These are phyloP conservation scores for Sisor rabdophorus DNA, from an alignment of 2,113 vertebrate genomes.

Conservation along the genomic window DNA sequence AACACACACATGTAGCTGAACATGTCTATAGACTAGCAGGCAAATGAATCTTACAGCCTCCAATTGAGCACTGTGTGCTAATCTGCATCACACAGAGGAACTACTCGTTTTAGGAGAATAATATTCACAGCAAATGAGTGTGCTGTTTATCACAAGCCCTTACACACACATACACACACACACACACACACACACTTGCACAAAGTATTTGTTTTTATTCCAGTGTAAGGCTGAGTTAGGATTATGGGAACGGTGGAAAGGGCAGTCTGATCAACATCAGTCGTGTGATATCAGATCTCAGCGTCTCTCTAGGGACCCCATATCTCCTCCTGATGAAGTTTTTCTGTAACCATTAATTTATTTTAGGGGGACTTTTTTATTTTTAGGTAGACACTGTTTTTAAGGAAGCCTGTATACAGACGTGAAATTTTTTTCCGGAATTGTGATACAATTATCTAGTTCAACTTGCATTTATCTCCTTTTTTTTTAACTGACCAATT, in stretches of 20 bases:
- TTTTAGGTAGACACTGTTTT: constrained; percentile 47
- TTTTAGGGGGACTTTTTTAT: constrained; percentile 53
- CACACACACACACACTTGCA: constrained; percentile 32
- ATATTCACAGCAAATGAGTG: neutral
- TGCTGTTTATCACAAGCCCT: neutral
- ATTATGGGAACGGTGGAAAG: constrained; percentile 62
- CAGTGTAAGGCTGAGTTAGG: constrained; percentile 39
- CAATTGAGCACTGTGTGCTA: neutral
- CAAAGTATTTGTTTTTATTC: constrained; percentile 5
- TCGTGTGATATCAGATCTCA: constrained; percentile 61
- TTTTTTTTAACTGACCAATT: too few species aligned
- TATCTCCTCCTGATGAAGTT: constrained; percentile 54
- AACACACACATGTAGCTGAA: constrained; percentile 9
- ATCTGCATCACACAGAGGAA: neutral
- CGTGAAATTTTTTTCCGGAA: too few species aligned
- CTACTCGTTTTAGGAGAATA: neutral
- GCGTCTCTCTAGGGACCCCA: constrained; percentile 52
- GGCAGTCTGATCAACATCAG: constrained; percentile 57
- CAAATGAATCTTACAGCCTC: neutral
- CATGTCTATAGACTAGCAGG: neutral
- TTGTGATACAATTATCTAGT: too few species aligned
- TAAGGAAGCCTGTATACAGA: neutral
- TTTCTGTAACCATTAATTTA: constrained; percentile 65
- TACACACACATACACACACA: constrained; percentile 22
- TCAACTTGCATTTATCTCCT: too few species aligned